Conservation (phyloP, 2,113 vertebrate species). For the Ptychochromis oligacanthus region DNA sequence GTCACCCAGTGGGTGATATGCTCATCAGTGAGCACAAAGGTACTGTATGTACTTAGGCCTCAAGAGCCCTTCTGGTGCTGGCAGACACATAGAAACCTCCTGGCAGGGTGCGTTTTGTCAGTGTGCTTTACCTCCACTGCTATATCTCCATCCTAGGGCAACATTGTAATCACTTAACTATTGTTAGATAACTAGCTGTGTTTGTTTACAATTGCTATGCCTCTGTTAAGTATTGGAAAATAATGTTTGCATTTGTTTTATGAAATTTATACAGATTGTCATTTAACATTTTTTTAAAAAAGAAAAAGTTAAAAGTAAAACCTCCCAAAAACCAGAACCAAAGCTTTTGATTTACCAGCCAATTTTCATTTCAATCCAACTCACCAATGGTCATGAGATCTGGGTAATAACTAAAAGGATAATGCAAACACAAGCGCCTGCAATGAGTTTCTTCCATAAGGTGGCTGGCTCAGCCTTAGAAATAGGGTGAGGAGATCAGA, state of each 20-base stretch:
- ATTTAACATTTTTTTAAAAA: neutral
- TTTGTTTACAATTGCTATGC: neutral
- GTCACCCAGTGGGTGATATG: slow-evolving; percentile 8
- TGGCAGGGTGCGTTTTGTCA: neutral
- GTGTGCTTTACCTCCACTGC: neutral
- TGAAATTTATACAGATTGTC: neutral
- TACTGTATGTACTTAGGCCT: slow-evolving; percentile 16
- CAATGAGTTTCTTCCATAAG: neutral
- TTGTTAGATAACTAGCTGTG: accelerated
- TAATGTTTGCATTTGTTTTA: neutral
- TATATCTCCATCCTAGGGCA: neutral
- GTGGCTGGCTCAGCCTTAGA: neutral
- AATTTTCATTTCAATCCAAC: accelerated
- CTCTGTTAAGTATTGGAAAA: neutral
- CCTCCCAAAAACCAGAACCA: neutral
- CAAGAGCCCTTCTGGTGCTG: slow-evolving; percentile 13
- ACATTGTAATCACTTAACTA: neutral
- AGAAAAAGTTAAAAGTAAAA: neutral
- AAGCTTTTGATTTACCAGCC: neutral
- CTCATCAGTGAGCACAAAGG: slow-evolving; percentile 17
- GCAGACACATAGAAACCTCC: slow-evolving; percentile 6
- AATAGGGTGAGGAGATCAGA: neutral
- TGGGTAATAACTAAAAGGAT: neutral
- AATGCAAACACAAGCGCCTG: neutral
- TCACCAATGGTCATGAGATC: neutral